A percentile compares a stretch with the other conserved stretches of the same genome.
Conservation (phyloP, 2,113 vertebrate genomes). For the Bubo blakistoni region DNA sequence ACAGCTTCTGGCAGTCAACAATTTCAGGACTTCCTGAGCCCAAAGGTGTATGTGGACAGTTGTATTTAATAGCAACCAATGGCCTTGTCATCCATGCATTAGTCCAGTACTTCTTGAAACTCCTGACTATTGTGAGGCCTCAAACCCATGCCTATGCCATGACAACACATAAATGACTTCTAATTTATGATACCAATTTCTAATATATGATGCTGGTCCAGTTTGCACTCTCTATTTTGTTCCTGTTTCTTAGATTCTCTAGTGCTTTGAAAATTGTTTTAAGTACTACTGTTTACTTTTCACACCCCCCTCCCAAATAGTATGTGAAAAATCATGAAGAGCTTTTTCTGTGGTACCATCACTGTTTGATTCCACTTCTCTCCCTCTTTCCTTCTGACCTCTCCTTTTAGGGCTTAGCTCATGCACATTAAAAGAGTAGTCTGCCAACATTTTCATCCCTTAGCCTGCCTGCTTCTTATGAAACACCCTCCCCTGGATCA, state of each 20-base stretch:
- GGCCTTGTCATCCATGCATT: neutral
- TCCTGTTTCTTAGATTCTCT: neutral
- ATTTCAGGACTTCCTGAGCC: neutral
- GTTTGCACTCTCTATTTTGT: neutral
- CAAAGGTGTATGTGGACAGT: neutral
- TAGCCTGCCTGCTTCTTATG: neutral
- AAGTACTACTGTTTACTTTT: neutral
- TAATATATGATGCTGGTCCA: neutral
- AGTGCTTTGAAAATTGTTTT: neutral
- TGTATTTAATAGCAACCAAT: neutral
- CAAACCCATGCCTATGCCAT: neutral
- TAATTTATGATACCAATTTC: neutral
- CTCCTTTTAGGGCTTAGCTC: neutral
- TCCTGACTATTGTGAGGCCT: neutral
- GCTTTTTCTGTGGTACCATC: neutral
- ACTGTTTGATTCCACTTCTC: neutral
- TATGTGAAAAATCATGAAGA: neutral
- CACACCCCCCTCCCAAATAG: neutral
- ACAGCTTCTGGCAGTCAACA: neutral
- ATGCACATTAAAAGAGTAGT: neutral
- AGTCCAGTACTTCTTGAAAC: neutral
- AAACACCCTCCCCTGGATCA: neutral
- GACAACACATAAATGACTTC: neutral
- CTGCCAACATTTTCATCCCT: neutral
- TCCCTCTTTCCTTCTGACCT: neutral